These are phyloP conservation scores for Meta bourneti DNA, from an alignment of 2,888 invertebrate genomes.

Conservation along the genomic window DNA sequence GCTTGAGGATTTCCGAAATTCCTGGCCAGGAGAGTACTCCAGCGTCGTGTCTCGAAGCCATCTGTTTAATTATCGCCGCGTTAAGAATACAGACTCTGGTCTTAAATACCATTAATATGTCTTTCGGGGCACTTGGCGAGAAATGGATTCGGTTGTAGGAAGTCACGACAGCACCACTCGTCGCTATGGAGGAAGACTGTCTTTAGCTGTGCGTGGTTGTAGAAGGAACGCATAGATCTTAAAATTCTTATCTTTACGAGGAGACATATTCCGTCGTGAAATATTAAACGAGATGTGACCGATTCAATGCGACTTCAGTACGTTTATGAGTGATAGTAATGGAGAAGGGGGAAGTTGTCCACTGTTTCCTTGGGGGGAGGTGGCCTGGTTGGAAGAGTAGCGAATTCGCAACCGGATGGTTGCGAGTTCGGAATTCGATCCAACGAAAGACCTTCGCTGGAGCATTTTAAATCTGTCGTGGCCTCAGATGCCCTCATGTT, in stretches of 20 bases:
- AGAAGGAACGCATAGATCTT: neutral
- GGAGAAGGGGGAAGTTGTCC: too few relatives aligned
- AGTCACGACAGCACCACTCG: slow-evolving; percentile 29
- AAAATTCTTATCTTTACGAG: slow-evolving; percentile 20
- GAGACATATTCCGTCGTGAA: neutral
- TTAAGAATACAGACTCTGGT: slow-evolving; percentile 18
- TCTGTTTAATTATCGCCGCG: slow-evolving; percentile 39
- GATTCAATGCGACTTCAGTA: neutral
- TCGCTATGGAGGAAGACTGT: neutral
- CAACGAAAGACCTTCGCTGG: neutral
- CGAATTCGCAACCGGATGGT: neutral
- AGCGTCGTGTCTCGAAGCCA: slow-evolving; percentile 7
- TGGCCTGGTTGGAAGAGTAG: too few relatives aligned
- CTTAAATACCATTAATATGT: slow-evolving; percentile 47
- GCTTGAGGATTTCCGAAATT: slow-evolving; percentile 42
- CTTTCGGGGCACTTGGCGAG: neutral
- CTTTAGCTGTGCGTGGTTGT: neutral
- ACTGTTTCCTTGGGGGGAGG: too few relatives aligned
- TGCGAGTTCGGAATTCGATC: neutral
- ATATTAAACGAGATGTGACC: neutral
- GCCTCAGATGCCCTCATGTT: too few relatives aligned
- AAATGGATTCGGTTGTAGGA: slow-evolving; percentile 10
- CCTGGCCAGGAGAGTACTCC: neutral
- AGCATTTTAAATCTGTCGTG: too few relatives aligned
- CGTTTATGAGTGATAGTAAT: neutral